Base-by-base conservation (phyloP, 1,140 invertebrate genomes). In the Leptopilina boulardi region DNA sequence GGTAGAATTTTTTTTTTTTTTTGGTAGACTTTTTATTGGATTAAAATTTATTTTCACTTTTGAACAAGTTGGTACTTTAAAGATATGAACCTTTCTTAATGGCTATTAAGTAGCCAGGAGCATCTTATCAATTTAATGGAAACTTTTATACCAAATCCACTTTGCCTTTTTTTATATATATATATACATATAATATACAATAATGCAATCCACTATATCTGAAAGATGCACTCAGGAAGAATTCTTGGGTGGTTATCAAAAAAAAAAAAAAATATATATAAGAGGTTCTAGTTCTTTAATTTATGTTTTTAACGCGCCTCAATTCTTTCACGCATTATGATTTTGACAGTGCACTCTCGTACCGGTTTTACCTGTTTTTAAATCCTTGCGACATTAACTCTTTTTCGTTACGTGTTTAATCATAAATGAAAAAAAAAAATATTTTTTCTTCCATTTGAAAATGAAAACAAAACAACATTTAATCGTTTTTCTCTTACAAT, bases 121-220 rank as follows among this genome's bases (percentile, higher is more conserved):
- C n/a, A 1, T n/a, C 82, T 86, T 86, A 86, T 86, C 85, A 75
- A 30, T 77, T 80, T 86, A 86, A 86, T 86, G 84, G 84, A 85
- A 82, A 82, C 80, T 77, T 83, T 82, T 84, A 83, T 73, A 80
- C 75, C 54, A 70, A 77, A 8, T 10, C 30, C 44, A 26, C 74
- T 59, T 51, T 42, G 18, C 38, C 8, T 75, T 42, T 38, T n/a
- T n/a, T n/a, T n/a, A n/a, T n/a, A n/a, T n/a, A n/a, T n/a, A 59
- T 59, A 56, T 42, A 34, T 21, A 70, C 18, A 19, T 70, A 19
- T 38, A 23, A 70, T 59, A 23, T 59, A 30, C 23, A 71, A 73
- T 73, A 26, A 42, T 54, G 9, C 47, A 51, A 51, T 51, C n/a
- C 47, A 8, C 10, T 44, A 18, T 51, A 51, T 51, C 47, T 51